phyloP scores from a whole-genome alignment of 2,113 vertebrate genomes.

The Cottus gobio region DNA sequence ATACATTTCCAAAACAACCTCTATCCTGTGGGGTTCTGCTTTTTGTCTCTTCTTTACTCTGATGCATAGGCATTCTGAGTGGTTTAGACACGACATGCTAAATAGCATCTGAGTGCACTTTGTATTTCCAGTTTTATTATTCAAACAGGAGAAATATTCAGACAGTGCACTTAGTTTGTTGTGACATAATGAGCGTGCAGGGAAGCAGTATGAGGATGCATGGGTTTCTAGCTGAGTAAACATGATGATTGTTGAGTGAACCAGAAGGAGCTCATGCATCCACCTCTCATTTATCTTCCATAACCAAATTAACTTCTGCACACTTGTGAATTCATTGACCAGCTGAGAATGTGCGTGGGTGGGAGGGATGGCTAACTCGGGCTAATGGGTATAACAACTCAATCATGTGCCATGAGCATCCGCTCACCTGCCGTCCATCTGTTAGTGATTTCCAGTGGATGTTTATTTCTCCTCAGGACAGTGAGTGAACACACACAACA shows the following conservation, averaged over 20 bases:
- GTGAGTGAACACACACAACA: conserved; percentile 41
- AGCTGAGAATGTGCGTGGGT: conserved; percentile 54
- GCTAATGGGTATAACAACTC: conserved; percentile 70
- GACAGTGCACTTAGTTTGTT: conserved; percentile 36
- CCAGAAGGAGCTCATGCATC: conserved; percentile 37
- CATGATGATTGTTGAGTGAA: conserved; percentile 37
- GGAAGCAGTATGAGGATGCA: conserved; percentile 9
- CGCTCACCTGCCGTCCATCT: conserved; percentile 36
- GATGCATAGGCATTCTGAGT: conserved; percentile 54
- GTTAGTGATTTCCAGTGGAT: conserved; percentile 52
- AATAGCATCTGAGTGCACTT: conserved; percentile 43
- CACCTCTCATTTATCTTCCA: conserved; percentile 46
- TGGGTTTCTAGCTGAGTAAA: conserved; percentile 34
- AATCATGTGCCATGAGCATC: conserved; percentile 41
- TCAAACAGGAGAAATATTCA: conserved; percentile 29
- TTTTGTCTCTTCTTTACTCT: conserved; percentile 35
- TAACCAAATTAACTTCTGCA: conserved; percentile 35
- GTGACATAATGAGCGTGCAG: conserved; percentile 18
- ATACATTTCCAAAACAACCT: conserved; percentile 63
- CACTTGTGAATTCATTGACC: conserved; percentile 46
- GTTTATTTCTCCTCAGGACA: conserved; percentile 40
- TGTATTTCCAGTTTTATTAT: conserved; percentile 27
- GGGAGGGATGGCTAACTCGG: conserved; percentile 34
- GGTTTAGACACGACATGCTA: conserved; percentile 43
- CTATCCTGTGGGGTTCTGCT: conserved; percentile 36